Conservation (phyloP, 2,888 invertebrate species). For the Megastigmus dorsalis region DNA sequence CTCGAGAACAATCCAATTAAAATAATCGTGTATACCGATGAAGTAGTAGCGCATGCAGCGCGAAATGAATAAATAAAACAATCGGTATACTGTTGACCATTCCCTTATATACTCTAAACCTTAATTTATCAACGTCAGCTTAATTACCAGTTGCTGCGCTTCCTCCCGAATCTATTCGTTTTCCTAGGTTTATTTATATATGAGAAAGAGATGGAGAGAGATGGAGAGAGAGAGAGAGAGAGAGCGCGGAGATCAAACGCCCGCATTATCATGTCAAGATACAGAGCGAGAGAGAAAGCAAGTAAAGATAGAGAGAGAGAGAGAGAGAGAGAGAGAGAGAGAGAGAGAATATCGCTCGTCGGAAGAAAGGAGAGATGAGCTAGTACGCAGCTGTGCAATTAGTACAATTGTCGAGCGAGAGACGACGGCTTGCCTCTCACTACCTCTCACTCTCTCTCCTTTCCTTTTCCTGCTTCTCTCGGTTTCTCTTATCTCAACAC, state of each 20-base stretch:
- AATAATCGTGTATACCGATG: too few relatives aligned
- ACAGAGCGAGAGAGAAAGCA: not conserved
- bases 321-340: not conserved
- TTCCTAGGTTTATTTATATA: not conserved
- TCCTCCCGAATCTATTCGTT: not conserved
- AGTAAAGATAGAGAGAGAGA: not conserved
- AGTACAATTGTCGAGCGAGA: slow-evolving; percentile 64
- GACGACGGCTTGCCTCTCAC: slow-evolving; percentile 59
- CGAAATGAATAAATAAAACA: too few relatives aligned
- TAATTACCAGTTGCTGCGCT: too few relatives aligned
- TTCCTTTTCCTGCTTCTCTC: slow-evolving; percentile 30
- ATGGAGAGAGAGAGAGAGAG: too few relatives aligned
- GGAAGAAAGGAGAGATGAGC: slow-evolving; percentile 43
- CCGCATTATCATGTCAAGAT: not conserved
- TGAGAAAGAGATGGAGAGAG: too few relatives aligned
- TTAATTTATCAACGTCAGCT: too few relatives aligned
- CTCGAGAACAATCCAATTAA: too few relatives aligned
- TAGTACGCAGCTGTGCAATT: slow-evolving; percentile 63
- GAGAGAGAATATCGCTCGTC: not conserved
- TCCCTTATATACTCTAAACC: too few relatives aligned
- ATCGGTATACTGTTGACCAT: too few relatives aligned
- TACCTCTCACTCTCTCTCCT: slow-evolving; percentile 46
- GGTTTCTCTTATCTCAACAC: slow-evolving; percentile 61
- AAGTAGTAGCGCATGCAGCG: too few relatives aligned
- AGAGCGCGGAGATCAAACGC: slow-evolving; percentile 1